Conservation (phyloP, 2,888 invertebrate genomes). For the Adelphocoris suturalis region DNA sequence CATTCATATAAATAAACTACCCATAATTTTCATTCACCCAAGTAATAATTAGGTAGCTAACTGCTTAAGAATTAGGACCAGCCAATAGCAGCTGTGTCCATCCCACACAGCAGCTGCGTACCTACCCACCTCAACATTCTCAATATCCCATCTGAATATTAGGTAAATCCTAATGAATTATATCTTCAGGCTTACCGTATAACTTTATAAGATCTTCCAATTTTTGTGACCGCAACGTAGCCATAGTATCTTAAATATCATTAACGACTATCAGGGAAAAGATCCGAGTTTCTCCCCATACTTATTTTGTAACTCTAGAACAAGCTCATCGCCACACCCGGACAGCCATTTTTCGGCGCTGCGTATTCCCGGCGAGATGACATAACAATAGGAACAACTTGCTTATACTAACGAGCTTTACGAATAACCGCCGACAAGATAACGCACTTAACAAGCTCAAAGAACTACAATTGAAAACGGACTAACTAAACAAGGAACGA, state of each 20-base stretch:
- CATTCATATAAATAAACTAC: no score
- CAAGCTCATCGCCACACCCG: neutral
- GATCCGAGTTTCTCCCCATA: neutral
- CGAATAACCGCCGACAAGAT: neutral
- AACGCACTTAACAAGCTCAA: neutral
- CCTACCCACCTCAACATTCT: no score
- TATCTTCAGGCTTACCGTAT: conserved; percentile 34
- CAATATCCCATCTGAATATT: no score
- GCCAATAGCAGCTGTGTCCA: no score
- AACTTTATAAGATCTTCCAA: conserved; percentile 49
- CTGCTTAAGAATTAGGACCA: no score
- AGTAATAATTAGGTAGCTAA: no score
- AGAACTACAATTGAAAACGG: neutral
- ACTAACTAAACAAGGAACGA: neutral
- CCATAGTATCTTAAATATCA: neutral
- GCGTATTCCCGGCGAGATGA: neutral
- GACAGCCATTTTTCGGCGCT: no score
- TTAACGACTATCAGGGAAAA: neutral
- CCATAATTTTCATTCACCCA: no score
- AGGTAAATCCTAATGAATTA: no score
- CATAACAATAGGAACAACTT: no score
- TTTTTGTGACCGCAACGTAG: neutral
- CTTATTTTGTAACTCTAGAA: neutral
- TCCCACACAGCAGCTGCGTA: no score
- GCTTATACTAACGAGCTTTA: no score